Percentiles rank a stretch among this genome's conserved stretches.
Evolutionary conservation across 2,888 invertebrate species (phyloP).

Genomic region (Macropis europaea): DNA sequence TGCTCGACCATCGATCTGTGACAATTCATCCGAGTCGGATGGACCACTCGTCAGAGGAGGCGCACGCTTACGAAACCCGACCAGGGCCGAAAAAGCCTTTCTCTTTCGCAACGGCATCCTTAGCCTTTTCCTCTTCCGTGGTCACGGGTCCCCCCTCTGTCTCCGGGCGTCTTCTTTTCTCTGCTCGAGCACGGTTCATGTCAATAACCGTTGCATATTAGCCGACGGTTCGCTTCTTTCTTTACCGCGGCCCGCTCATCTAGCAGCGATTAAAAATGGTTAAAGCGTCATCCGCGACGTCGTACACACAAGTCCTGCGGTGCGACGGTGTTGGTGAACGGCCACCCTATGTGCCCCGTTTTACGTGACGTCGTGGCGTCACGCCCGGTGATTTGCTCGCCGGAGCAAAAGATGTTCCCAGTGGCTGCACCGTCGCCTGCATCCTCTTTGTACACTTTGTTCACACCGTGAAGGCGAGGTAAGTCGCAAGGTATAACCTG

Average conservation of each 20-base stretch:
- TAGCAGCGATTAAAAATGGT: constrained; percentile 66
- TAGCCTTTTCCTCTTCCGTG: constrained; percentile 47
- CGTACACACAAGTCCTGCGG: background rate
- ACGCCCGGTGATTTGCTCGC: constrained; percentile 72
- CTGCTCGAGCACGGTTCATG: constrained; percentile 49
- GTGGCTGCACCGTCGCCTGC: constrained; percentile 74
- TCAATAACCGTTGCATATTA: constrained; percentile 65
- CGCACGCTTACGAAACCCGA: constrained; percentile 31
- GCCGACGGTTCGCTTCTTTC: constrained; percentile 65
- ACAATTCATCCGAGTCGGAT: constrained; percentile 30
- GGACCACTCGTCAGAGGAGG: background rate
- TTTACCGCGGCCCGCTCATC: constrained; percentile 50
- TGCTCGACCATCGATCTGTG: background rate
- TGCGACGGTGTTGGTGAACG: constrained; percentile 7
- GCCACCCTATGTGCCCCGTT: constrained; percentile 26
- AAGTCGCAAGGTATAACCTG: constrained; percentile 54
- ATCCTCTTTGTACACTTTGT: constrained; percentile 72
- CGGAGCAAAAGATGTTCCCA: constrained; percentile 74
- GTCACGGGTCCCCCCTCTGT: constrained; percentile 36
- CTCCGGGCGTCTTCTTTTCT: constrained; percentile 25
- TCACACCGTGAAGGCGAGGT: constrained; percentile 61
- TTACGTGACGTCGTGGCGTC: constrained; percentile 51
- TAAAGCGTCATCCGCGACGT: constrained; percentile 52
- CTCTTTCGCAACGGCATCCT: constrained; percentile 21
- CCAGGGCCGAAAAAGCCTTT: constrained; percentile 10